Evolutionary conservation across 2,888 invertebrate species (phyloP).

Genomic region (Xylocampa areola): DNA sequence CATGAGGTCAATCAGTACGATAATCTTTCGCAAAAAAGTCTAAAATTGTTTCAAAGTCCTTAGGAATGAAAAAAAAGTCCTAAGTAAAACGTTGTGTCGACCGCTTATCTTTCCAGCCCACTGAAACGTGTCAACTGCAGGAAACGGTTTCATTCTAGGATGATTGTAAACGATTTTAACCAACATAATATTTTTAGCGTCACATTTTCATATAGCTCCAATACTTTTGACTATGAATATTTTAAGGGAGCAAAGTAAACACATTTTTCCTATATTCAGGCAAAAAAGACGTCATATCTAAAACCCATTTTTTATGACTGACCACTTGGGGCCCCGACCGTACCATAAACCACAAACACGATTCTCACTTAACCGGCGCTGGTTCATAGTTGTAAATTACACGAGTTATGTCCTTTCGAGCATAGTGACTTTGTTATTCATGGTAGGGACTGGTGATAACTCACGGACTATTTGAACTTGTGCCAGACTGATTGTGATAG

Average conservation of each 20-base stretch:
- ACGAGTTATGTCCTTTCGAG: constrained; percentile 33
- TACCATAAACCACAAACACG: constrained; percentile 50
- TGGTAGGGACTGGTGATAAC: constrained; percentile 42
- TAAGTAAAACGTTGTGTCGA: constrained; percentile 42
- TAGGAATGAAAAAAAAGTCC: constrained; percentile 31
- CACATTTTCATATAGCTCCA: constrained; percentile 25
- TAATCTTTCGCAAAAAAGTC: constrained; percentile 23
- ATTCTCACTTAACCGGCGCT: constrained; percentile 37
- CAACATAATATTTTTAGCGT: constrained; percentile 34
- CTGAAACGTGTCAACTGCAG: constrained; percentile 50
- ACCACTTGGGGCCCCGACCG: constrained; percentile 41
- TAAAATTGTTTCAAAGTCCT: constrained; percentile 33
- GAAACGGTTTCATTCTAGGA: constrained; percentile 35
- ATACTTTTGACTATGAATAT: constrained; percentile 34
- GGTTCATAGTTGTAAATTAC: constrained; percentile 28
- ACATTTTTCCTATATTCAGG: constrained; percentile 34
- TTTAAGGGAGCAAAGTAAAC: constrained; percentile 40
- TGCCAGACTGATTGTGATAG: constrained; percentile 27
- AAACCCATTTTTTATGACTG: constrained; percentile 45
- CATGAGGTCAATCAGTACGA: too few species aligned
- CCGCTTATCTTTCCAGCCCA: constrained; percentile 58
- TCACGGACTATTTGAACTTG: constrained; percentile 30
- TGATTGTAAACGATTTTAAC: constrained; percentile 50
- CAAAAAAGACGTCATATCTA: constrained; percentile 54
- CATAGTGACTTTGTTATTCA: constrained; percentile 52